Conservation (phyloP, 2,888 invertebrate species). For the Sicus ferrugineus region DNA sequence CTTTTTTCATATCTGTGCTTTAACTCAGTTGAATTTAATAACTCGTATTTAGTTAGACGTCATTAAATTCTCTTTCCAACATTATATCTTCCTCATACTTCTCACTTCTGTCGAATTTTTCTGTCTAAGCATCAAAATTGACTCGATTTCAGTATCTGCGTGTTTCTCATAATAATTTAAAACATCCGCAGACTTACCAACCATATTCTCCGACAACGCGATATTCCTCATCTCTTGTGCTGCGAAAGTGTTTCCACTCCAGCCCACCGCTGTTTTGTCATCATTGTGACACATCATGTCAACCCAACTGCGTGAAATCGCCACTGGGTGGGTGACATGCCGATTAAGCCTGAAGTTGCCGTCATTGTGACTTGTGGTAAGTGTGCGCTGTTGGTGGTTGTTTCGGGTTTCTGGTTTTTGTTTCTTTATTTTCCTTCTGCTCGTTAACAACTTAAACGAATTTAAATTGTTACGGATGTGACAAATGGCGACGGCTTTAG, state of each 20-base stretch:
- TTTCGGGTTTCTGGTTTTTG: constrained; percentile 2
- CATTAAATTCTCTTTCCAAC: too few relatives aligned
- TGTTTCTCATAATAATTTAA: too few relatives aligned
- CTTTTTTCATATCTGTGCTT: too few relatives aligned
- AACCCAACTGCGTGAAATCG: constrained; percentile 40
- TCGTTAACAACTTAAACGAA: constrained; percentile 35
- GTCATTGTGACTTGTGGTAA: constrained; percentile 9
- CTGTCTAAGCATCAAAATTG: too few relatives aligned
- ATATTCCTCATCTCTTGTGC: too few relatives aligned
- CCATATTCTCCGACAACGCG: too few relatives aligned
- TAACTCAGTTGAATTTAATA: too few relatives aligned
- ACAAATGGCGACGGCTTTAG: background rate
- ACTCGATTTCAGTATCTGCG: too few relatives aligned
- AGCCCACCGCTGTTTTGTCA: constrained; percentile 45
- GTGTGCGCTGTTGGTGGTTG: constrained; percentile 31
- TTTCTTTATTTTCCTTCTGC: constrained; percentile 24
- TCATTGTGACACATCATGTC: constrained; percentile 46
- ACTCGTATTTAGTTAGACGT: too few relatives aligned
- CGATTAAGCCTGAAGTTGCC: constrained; percentile 21
- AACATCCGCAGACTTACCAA: too few relatives aligned
- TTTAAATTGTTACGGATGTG: constrained; percentile 35
- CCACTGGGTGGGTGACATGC: constrained; percentile 29
- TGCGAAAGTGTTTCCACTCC: constrained; percentile 30
- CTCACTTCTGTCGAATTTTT: too few relatives aligned
- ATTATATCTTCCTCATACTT: too few relatives aligned